phyloP scores from a whole-genome alignment of 2,888 invertebrate genomes.

The Ommatoiulus sabulosus region DNA sequence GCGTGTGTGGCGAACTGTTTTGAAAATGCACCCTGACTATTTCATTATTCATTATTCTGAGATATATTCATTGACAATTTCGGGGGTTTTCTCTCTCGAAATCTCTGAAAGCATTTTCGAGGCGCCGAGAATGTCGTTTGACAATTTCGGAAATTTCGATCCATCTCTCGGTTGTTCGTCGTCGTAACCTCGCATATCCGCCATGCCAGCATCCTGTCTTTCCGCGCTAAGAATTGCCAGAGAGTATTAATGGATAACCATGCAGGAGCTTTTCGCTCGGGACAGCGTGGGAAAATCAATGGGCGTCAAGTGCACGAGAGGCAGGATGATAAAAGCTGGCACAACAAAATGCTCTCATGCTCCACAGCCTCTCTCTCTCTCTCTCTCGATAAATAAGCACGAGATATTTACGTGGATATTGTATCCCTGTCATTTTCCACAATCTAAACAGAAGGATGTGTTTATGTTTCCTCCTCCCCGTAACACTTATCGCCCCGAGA shows the following conservation, averaged over 20 bases:
- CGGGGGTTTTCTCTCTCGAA: too few species aligned
- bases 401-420: background rate
- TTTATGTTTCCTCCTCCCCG: background rate
- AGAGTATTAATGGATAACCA: conserved; percentile 14
- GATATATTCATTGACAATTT: too few species aligned
- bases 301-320: background rate
- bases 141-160: background rate
- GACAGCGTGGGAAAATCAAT: conserved; percentile 31
- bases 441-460: conserved; percentile 31
- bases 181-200: background rate
- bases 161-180: background rate
- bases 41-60: too few species aligned
- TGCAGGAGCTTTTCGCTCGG: background rate
- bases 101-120: too few species aligned
- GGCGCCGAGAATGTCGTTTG: background rate
- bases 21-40: too few species aligned
- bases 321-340: background rate
- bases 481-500: background rate
- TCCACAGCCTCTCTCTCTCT: background rate
- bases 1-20: too few species aligned
- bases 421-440: conserved; percentile 26
- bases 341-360: conserved; percentile 30
- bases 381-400: background rate
- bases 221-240: background rate
- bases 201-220: background rate